Evolutionary conservation across 2,113 vertebrate species (phyloP), one percentile per base, ranked within the genome.

Genomic region (Otis tarda): DNA sequence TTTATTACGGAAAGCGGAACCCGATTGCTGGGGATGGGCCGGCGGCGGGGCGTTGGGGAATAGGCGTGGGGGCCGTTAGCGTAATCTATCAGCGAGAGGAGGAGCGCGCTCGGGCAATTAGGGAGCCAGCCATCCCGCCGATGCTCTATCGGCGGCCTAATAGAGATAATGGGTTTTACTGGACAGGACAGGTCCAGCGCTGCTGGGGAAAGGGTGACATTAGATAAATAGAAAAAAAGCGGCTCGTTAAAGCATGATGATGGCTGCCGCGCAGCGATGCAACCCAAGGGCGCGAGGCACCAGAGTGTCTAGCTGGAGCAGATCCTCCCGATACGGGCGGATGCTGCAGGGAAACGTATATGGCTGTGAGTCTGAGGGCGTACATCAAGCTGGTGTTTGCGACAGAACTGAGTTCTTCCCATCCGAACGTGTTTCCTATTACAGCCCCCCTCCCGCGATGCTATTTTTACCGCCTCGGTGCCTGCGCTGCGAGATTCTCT

Each of bases 141-240:
- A 98, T 98, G 97, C 93, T 97, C 97, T 98, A 98, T 98, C 97
- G 98, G 97, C 98, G 98, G 96, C 93, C 97, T 98, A 97, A 98
- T 98, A 98, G 98, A 97, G 97, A 98, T 98, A 98, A 98, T 98
- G 98, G 98, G 96, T 98, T 98, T 98, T 98, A 95, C 97, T 98
- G 98, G 98, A 93, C 97, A 98, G 97, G 96, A 84, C 91, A 95
- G 97, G 97, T 93, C 89, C 79, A 85, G 96, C 47, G 71, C 86
- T 96, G 97, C 95, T 90, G 97, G 97, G 96, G 97, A 97, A 97
- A 74, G 73, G 77, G 97, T 61, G 94, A 97, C 97, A 97, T 94
- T 55, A 97, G 97, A 97, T 97, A 97, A 97, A 97, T 95, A 97
- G 96, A 80, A 81, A 93, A 97, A 81, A 93, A 97, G 91, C 43